Evolutionary conservation across 2,797 vertebrate species (phyloP), one percentile per base, ranked within the genome.

Genomic region (Lagocephalus sceleratus): DNA sequence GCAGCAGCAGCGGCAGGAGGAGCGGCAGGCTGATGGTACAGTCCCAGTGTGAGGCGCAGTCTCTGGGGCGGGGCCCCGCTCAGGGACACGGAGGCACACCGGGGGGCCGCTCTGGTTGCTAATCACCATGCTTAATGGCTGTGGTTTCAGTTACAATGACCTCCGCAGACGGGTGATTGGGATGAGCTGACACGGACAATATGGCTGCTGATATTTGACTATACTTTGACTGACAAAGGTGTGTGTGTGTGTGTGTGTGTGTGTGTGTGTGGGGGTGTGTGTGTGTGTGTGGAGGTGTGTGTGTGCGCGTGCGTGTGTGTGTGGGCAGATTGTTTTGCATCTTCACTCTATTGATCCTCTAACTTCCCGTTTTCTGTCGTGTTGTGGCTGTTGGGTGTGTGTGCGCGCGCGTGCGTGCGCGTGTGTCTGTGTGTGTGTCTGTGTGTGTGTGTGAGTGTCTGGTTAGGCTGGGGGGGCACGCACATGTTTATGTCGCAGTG

Each of bases 11-110:
- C 84, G 85, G 88, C 83, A 89, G 80, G 86, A 88, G 82, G 93
- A 95, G 92, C 94, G 88, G 83, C 92, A 94, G 90, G 94, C 93
- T 89, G 96, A 99, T 91, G 97, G 97, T 99, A 99, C 89, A 96
- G 95, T 98, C 93, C 92, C 92, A 94, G 95, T 94, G 94, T 91
- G 94, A 92, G 91, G 90, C 94, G 79, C 89, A 68, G 91, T 89
- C 91, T 91, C 89, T 90, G 88, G 88, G 90, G 90, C 90, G 81
- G 89, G 91, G 90, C 92, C 88, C 56, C 82, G 78, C 77, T 77
- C 76, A 75, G 83, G 78, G 80, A 83, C 76, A 80, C 15, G 82
- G 69, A 83, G 76, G 75, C 79, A 71, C 82, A 51, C 63, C 68
- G 79, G 81, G 84, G 79, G 72, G 81, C 40, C 40, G 73, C 64